Percentiles rank a stretch among this genome's conserved stretches.
phyloP scores from a whole-genome alignment of 37 sponge, comb jelly and placozoan species.

The Aplysina aerophoba region DNA sequence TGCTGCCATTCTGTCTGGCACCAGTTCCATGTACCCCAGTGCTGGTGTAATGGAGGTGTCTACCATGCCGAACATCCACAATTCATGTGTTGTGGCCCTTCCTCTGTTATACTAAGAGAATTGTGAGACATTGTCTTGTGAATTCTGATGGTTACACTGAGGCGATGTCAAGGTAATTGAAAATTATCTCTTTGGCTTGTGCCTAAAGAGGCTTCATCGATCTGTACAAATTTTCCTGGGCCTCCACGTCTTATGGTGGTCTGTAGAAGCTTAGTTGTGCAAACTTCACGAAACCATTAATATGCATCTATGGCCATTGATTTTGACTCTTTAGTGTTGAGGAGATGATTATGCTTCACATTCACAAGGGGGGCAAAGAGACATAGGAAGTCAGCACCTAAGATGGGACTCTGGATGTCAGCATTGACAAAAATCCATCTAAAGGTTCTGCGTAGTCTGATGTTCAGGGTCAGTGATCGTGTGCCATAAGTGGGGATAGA shows the following conservation, averaged over 20 bases:
- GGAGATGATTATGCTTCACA: no score
- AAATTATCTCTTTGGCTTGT: slow-evolving; percentile 55
- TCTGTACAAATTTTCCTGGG: slow-evolving; percentile 39
- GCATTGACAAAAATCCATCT: no score
- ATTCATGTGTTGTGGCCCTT: slow-evolving; percentile 32
- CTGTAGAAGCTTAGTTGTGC: slow-evolving; percentile 19
- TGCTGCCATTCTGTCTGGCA: no score
- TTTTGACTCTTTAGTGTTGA: slow-evolving; percentile 19
- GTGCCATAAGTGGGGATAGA: no score
- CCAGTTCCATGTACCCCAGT: no score
- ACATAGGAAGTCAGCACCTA: no score
- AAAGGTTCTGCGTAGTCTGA: no score
- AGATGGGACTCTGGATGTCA: no score
- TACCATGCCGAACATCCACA: slow-evolving; percentile 73
- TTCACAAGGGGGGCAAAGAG: slow-evolving; percentile 41
- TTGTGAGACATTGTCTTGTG: no score
- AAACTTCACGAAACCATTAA: slow-evolving; percentile 56
- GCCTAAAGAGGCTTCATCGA: slow-evolving; percentile 55
- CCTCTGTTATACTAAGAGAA: slow-evolving; percentile 46
- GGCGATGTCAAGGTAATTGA: no score
- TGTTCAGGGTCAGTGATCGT: no score
- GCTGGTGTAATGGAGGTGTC: slow-evolving; percentile 52
- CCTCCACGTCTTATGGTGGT: slow-evolving; percentile 30
- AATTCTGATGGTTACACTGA: no score
- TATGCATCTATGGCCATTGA: slow-evolving; percentile 53